Conservation (phyloP, 1,140 invertebrate species). For the Drosophila pallidifrons region DNA sequence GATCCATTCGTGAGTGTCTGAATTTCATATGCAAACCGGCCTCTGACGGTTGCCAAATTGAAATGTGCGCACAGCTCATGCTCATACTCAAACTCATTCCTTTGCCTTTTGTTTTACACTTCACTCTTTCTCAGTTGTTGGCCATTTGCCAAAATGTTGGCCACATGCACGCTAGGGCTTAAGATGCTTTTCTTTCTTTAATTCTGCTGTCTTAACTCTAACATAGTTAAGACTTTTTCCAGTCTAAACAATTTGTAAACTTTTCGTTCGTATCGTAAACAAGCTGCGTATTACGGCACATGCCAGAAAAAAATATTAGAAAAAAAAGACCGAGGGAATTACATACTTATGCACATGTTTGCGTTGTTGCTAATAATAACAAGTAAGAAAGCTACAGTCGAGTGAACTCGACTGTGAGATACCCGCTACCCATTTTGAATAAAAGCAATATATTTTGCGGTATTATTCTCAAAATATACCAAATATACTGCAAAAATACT, state of each 20-base stretch:
- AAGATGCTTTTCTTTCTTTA: slow-evolving; percentile 34
- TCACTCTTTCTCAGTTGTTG: slow-evolving; percentile 23
- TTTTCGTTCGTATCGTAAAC: slow-evolving; percentile 29
- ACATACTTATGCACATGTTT: neutral
- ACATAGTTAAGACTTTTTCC: neutral
- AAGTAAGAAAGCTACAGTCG: too few species aligned
- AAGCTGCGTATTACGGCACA: slow-evolving; percentile 8
- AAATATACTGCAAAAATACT: too few species aligned
- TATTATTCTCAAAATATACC: too few species aligned
- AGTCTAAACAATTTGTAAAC: slow-evolving; percentile 50
- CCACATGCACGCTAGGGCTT: slow-evolving; percentile 25
- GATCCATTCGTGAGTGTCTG: slow-evolving; percentile 66
- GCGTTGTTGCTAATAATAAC: neutral
- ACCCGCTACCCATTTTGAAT: too few species aligned
- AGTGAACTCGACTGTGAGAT: too few species aligned
- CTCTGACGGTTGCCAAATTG: slow-evolving; percentile 61
- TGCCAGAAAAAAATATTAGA: slow-evolving; percentile 2
- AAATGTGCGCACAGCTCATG: slow-evolving; percentile 56
- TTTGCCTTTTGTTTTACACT: slow-evolving; percentile 37
- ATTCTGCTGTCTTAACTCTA: slow-evolving; percentile 35
- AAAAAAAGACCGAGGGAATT: neutral
- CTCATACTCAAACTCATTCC: slow-evolving; percentile 19
- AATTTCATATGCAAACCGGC: slow-evolving; percentile 70
- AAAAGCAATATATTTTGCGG: too few species aligned
- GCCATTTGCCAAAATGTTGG: slow-evolving; percentile 64